Percentiles rank a stretch among this genome's conserved stretches.
phyloP scores from a whole-genome alignment of 1,140 invertebrate genomes.

The Maniola jurtina region DNA sequence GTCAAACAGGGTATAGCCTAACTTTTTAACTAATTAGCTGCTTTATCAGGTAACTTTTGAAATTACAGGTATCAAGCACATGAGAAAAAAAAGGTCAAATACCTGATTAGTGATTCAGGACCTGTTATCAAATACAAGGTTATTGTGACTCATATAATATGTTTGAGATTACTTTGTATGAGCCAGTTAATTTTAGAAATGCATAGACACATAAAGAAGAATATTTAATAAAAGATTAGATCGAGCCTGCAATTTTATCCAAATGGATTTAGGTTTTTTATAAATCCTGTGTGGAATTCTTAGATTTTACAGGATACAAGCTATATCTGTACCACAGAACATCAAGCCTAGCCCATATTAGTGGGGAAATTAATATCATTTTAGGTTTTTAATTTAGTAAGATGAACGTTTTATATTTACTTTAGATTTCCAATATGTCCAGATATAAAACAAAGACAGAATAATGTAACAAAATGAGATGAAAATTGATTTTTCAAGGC shows the following conservation, averaged over 20 bases:
- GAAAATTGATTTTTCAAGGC: too few relatives aligned
- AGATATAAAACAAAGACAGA: too few relatives aligned
- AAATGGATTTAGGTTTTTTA: background rate
- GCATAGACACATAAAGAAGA: background rate
- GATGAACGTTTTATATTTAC: too few relatives aligned
- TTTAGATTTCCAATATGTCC: too few relatives aligned
- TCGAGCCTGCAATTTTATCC: background rate
- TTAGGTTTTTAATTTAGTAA: too few relatives aligned
- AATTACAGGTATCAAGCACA: background rate
- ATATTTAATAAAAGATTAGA: background rate
- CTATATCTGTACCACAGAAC: too few relatives aligned
- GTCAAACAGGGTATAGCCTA: too few relatives aligned
- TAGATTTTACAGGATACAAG: too few relatives aligned
- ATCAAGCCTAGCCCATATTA: too few relatives aligned
- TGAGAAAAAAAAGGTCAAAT: slow-evolving; percentile 41
- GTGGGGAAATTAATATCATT: too few relatives aligned
- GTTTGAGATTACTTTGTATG: background rate
- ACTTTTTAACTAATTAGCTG: slow-evolving; percentile 21
- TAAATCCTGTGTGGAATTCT: too few relatives aligned
- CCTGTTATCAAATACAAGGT: slow-evolving; percentile 39
- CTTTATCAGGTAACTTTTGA: background rate
- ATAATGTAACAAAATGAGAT: too few relatives aligned
- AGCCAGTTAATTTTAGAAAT: background rate
- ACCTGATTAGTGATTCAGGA: slow-evolving; percentile 41
- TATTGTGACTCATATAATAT: slow-evolving; percentile 37